These are phyloP conservation scores for Miltochrista miniata DNA, from an alignment of 2,888 invertebrate genomes.

Conservation along the genomic window DNA sequence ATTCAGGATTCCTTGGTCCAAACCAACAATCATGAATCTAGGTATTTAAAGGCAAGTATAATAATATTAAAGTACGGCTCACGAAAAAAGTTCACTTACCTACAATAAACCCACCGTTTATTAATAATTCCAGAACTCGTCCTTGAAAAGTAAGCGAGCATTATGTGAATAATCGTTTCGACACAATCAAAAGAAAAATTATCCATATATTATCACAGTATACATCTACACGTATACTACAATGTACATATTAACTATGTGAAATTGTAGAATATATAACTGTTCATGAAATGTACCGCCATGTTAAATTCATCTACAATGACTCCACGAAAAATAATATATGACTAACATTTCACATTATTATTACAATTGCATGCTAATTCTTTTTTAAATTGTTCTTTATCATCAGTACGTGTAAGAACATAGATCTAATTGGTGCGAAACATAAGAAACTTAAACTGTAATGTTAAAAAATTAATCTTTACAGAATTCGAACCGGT, in stretches of 20 bases:
- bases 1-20: too few relatives aligned
- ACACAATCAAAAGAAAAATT: conserved; percentile 5
- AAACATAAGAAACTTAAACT: conserved; percentile 15
- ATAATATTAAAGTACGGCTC: too few relatives aligned
- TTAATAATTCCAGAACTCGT: too few relatives aligned
- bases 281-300: conserved; percentile 42
- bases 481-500: conserved; percentile 11
- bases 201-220: conserved; percentile 1
- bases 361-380: conserved; percentile 34
- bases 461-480: conserved; percentile 12
- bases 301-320: conserved; percentile 35
- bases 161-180: neutral
- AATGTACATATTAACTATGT: conserved; percentile 21
- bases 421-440: conserved; percentile 24
- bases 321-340: conserved; percentile 32
- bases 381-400: conserved; percentile 26
- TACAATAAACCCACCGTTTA: too few relatives aligned
- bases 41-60: too few relatives aligned
- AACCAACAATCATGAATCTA: too few relatives aligned
- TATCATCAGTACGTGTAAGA: conserved; percentile 24
- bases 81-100: too few relatives aligned
- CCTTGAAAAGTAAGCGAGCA: neutral
- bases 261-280: conserved; percentile 35
- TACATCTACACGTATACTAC: conserved; percentile 14
- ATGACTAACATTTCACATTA: conserved; percentile 43